phyloP scores from a whole-genome alignment of 2,113 vertebrate species.

The Eleginops maclovinus region DNA sequence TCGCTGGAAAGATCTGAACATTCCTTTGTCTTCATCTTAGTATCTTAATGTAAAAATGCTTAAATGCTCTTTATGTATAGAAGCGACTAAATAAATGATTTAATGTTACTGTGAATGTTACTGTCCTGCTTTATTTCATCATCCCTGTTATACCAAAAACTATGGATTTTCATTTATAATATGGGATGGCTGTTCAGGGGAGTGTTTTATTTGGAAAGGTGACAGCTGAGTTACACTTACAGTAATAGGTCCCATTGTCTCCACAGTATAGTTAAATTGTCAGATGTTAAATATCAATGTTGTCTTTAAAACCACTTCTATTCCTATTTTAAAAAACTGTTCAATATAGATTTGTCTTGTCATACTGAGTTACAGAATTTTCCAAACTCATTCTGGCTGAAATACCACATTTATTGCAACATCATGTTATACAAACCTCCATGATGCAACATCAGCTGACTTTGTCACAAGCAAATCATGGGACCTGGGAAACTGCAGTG shows the following conservation, averaged over 20 bases:
- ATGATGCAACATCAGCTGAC: conserved; percentile 4
- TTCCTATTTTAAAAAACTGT: background rate
- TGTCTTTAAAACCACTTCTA: background rate
- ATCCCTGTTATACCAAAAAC: background rate
- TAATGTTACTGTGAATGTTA: background rate
- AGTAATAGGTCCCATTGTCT: background rate
- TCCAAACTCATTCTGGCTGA: background rate
- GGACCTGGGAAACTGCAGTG: background rate
- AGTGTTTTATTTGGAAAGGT: conserved; percentile 1
- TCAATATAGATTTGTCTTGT: too few relatives aligned
- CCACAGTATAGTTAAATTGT: fast-evolving
- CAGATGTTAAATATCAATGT: background rate
- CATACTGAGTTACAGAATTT: background rate
- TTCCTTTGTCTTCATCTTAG: background rate
- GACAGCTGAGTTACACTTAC: background rate
- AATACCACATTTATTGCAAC: background rate
- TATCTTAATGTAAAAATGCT: conserved; percentile 13
- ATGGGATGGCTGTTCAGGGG: too few relatives aligned
- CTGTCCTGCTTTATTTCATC: background rate
- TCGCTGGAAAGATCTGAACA: conserved; percentile 77
- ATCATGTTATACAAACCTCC: background rate
- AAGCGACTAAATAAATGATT: conserved; percentile 41
- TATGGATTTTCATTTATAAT: background rate
- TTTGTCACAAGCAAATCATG: background rate
- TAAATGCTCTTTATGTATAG: conserved; percentile 34